Evolutionary conservation across 2,113 vertebrate genomes (phyloP), one percentile per base, ranked within the genome.

Genomic region (Callocephalon fimbriatum): DNA sequence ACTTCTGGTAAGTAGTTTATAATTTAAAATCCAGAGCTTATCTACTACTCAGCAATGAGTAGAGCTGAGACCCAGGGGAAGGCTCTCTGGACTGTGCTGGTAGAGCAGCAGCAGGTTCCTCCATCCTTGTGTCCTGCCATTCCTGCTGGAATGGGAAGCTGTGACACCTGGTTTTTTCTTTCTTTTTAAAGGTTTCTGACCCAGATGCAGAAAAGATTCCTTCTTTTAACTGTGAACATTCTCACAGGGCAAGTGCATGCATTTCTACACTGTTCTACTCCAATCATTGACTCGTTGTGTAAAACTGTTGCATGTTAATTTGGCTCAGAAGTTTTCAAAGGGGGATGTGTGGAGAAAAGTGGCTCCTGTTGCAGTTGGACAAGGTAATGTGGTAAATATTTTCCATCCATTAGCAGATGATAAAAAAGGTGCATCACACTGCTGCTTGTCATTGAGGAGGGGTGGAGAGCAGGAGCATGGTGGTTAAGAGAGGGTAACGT

Each of bases 381-480:
- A 56, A 56, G 80, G 77, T 53, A 63, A 87, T 1, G 37, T 70
- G 71, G 58, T 48, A 61, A 88, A 92, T 92, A 86, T 90, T 76
- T 94, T 79, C 82, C 78, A 86, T 61, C 77, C 85, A 63, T 95
- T 90, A 85, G 56, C 1, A 5, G 81, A 85, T 92, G 72, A 56
- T 92, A 67, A 75, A 68, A 78, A 5, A 2, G 1, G 22, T 47
- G 38, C 66, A 11, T 68, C 0, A 25, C 5, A 6, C 65, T 26
- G 80, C 84, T 91, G 76, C 51, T 76, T 63, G 66, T 56, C 32
- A 17, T 27, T 0, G 6, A 25, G 53, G 6, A 9, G 45, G 68
- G 45, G 9, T 26, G 65, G 35, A 86, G 58, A 50, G 38, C 70
- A 75, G 84, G 94, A 78, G 70, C 14, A 5, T 5, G 47, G 65